phyloP scores from a whole-genome alignment of 2,888 invertebrate genomes.

The Lasioglossum marginatum region DNA sequence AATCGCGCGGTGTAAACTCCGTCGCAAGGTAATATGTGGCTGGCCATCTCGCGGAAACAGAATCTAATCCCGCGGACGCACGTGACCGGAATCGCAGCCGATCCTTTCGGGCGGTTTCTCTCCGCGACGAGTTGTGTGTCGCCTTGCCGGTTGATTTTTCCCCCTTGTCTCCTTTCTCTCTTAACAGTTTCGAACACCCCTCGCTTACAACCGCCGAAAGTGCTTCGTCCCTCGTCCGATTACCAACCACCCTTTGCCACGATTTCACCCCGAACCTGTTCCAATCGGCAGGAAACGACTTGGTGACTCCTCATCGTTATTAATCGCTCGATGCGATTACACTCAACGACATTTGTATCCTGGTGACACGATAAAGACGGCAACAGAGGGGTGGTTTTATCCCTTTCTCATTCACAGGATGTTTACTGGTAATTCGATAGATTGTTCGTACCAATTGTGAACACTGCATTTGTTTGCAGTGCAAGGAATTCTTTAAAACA shows the following conservation, averaged over 20 bases:
- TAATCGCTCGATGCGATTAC: constrained; percentile 56
- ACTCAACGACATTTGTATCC: constrained; percentile 54
- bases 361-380: not conserved
- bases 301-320: constrained; percentile 46
- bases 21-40: constrained; percentile 56
- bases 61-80: constrained; percentile 81
- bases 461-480: too few relatives aligned
- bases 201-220: constrained; percentile 36
- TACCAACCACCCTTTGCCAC: not conserved
- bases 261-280: not conserved
- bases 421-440: not conserved
- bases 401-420: not conserved
- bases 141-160: constrained; percentile 54
- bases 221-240: constrained; percentile 32
- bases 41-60: constrained; percentile 76
- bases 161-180: constrained; percentile 33
- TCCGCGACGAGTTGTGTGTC: constrained; percentile 39
- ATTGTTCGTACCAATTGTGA: too few relatives aligned
- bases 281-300: constrained; percentile 39
- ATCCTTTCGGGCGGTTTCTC: constrained; percentile 49
- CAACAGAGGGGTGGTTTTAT: not conserved
- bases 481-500: too few relatives aligned
- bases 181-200: constrained; percentile 47
- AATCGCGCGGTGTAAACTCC: constrained; percentile 67
- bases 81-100: constrained; percentile 80